Percentiles rank a stretch among this genome's conserved stretches.
Conservation (phyloP, 1,140 invertebrate species). For the Drosophila sp. region DNA sequence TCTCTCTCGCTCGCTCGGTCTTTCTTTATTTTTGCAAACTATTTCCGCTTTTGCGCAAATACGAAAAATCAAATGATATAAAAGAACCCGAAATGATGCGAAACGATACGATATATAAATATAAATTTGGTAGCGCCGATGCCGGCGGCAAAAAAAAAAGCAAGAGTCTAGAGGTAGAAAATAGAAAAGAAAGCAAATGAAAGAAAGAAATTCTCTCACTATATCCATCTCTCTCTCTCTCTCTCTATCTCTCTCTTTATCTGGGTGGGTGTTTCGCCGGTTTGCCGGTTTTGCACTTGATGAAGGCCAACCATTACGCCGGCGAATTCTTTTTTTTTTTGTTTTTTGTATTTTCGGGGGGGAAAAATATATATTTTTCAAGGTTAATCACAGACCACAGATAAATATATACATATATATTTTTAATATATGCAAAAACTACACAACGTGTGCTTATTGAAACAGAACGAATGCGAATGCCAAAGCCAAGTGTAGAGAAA, state of each 20-base stretch:
- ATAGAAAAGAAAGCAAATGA: constrained; percentile 20
- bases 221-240: background rate
- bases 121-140: constrained; percentile 1
- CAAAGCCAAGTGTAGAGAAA: constrained; percentile 12
- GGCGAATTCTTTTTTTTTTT: constrained; percentile 5
- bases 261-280: constrained; percentile 24
- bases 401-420: constrained; percentile 23
- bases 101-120: background rate
- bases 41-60: constrained; percentile 74
- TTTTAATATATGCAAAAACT: constrained; percentile 15
- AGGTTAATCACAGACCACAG: constrained; percentile 56
- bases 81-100: constrained; percentile 23
- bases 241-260: background rate
- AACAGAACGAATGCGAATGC: constrained; percentile 38
- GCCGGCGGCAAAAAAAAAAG: background rate
- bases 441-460: constrained; percentile 48
- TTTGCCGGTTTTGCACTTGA: constrained; percentile 62
- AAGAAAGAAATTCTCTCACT: background rate
- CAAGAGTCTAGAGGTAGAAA: background rate
- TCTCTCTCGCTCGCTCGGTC: constrained; percentile 10
- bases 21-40: constrained; percentile 49
- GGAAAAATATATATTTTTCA: constrained; percentile 41
- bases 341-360: constrained; percentile 18
- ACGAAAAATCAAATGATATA: constrained; percentile 28
- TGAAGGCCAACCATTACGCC: constrained; percentile 40